These are phyloP conservation scores for Drosophila diplacantha DNA, from an alignment of 2,888 invertebrate species.

Conservation along the genomic window DNA sequence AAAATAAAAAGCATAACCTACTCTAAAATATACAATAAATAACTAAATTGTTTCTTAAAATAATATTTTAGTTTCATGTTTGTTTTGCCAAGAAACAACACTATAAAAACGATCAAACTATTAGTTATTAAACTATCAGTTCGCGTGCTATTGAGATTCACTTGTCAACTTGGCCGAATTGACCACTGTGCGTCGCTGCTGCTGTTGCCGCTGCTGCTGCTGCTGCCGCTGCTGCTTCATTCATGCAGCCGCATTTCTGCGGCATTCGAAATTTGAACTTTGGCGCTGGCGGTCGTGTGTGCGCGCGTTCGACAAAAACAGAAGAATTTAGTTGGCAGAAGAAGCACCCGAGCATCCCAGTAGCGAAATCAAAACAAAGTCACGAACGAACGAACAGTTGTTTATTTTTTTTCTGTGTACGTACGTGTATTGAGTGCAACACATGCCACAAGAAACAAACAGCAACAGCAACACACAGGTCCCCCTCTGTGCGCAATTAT, in stretches of 20 bases:
- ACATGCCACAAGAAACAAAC: constrained; percentile 37
- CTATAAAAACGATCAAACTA: neutral
- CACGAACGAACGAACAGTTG: constrained; percentile 7
- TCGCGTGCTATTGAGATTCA: no score
- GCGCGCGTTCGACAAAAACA: constrained; percentile 49
- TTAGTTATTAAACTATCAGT: neutral
- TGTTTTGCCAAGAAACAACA: neutral
- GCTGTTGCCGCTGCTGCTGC: neutral
- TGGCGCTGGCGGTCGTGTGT: constrained; percentile 73
- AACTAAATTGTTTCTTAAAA: neutral
- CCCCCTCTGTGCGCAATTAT: constrained; percentile 39
- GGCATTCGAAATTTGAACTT: constrained; percentile 69
- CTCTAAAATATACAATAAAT: neutral
- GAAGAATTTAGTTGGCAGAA: constrained; percentile 25
- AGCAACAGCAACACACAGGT: constrained; percentile 6
- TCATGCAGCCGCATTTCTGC: constrained; percentile 46
- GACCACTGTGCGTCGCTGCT: constrained; percentile 8
- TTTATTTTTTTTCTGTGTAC: constrained; percentile 40
- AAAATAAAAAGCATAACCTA: no score
- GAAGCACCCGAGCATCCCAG: constrained; percentile 27
- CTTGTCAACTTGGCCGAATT: neutral
- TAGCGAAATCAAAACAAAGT: constrained; percentile 16
- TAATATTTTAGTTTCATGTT: neutral
- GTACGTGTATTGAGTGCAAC: constrained; percentile 27
- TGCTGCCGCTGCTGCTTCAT: constrained; percentile 30